phyloP scores from a whole-genome alignment of 2,113 vertebrate genomes.

The Trogon surrucura region DNA sequence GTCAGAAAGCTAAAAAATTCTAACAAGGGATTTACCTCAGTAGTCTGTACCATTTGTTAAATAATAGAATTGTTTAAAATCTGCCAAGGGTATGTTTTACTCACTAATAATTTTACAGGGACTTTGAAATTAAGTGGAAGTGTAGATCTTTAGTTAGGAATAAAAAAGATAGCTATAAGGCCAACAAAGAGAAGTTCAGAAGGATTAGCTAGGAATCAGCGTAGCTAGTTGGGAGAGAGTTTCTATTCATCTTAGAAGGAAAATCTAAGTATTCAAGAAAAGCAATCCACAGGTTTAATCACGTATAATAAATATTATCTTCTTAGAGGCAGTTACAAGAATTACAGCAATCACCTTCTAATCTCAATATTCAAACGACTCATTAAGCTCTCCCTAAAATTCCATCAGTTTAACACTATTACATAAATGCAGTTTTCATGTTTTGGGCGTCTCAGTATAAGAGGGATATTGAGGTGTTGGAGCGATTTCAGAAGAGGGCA shows the following conservation, averaged over 20 bases:
- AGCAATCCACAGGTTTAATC: background rate
- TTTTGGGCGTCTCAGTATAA: too few species aligned
- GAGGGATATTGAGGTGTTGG: too few species aligned
- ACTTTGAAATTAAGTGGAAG: background rate
- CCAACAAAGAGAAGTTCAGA: background rate
- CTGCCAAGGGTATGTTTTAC: background rate
- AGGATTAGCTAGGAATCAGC: background rate
- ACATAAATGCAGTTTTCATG: background rate
- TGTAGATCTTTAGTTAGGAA: background rate
- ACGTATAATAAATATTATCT: background rate
- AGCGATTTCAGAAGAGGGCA: too few species aligned
- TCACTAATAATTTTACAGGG: background rate
- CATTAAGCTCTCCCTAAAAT: background rate
- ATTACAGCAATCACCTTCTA: background rate
- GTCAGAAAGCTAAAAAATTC: background rate
- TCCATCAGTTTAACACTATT: background rate
- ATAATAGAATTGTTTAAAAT: background rate
- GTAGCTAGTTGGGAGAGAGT: background rate
- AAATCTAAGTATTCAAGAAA: background rate
- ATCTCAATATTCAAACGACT: background rate
- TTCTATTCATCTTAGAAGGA: background rate
- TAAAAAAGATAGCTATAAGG: background rate
- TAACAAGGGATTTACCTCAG: background rate
- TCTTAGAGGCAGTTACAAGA: background rate
- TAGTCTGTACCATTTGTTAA: background rate